These are phyloP conservation scores for Apis florea DNA, from an alignment of 1,140 invertebrate genomes.

Conservation along the genomic window DNA sequence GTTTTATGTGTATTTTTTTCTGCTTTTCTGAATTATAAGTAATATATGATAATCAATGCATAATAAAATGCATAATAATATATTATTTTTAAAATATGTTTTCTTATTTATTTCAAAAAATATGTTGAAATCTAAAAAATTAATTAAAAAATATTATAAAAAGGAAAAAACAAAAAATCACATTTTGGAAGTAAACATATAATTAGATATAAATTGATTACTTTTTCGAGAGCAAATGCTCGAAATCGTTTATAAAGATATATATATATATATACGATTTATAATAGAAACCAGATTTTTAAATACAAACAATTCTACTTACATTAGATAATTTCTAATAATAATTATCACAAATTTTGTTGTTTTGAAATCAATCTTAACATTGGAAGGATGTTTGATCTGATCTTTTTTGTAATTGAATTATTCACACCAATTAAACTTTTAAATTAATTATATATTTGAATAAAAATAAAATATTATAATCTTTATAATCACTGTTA, in stretches of 20 bases:
- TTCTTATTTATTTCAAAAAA: neutral
- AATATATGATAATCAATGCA: neutral
- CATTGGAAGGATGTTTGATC: neutral
- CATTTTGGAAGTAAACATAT: neutral
- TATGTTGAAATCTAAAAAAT: neutral
- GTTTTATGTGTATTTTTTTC: too few relatives aligned
- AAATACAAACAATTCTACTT: neutral
- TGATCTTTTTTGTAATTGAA: constrained; percentile 1
- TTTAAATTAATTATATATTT: neutral
- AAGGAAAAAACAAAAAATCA: neutral
- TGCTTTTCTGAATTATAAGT: neutral
- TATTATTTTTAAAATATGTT: too few relatives aligned
- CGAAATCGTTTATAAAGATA: neutral
- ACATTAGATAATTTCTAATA: neutral
- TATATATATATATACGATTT: too few relatives aligned
- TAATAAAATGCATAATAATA: too few relatives aligned
- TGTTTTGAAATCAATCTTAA: constrained; percentile 5
- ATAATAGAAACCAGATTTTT: constrained; percentile 20
- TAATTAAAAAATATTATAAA: neutral
- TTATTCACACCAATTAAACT: too few relatives aligned
- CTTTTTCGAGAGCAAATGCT: neutral
- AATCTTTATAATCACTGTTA: neutral
- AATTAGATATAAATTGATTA: neutral
- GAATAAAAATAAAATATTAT: neutral
- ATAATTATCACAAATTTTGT: neutral